phyloP scores from a whole-genome alignment of 2,113 vertebrate species.

The Oceanites oceanicus region DNA sequence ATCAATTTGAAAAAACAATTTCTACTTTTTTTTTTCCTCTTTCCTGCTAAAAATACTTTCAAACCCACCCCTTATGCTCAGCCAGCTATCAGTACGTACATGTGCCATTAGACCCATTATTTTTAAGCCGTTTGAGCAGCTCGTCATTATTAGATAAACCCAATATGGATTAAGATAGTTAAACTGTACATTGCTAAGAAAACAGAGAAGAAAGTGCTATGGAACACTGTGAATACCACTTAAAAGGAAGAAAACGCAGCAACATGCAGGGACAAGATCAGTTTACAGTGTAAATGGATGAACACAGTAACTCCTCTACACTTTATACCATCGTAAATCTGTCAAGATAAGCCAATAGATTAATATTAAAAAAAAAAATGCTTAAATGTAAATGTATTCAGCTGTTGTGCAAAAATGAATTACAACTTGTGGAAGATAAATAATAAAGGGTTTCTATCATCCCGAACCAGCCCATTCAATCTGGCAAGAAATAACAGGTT shows the following conservation, averaged over 20 bases:
- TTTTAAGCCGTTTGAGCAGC: constrained; percentile 30
- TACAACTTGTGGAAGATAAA: not conserved
- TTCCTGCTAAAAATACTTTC: not conserved
- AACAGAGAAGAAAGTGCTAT: constrained; percentile 39
- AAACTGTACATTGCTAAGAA: constrained; percentile 29
- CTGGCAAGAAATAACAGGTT: constrained; percentile 62
- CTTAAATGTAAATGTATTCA: constrained; percentile 48
- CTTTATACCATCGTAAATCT: constrained; percentile 30
- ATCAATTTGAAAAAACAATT: not conserved
- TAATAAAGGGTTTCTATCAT: constrained; percentile 43
- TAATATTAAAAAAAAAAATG: not conserved
- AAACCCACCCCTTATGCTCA: not conserved
- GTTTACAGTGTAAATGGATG: constrained; percentile 46
- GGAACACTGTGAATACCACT: constrained; percentile 6
- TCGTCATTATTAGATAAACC: constrained; percentile 10
- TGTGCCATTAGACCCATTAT: constrained; percentile 37
- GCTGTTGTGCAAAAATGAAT: constrained; percentile 51
- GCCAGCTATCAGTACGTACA: not conserved
- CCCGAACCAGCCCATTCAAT: not conserved
- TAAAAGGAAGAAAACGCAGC: constrained; percentile 48
- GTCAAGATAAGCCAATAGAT: constrained; percentile 55
- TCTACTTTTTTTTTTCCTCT: not conserved
- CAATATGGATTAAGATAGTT: constrained; percentile 27
- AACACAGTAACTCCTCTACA: constrained; percentile 50
- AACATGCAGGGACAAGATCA: constrained; percentile 57